phyloP scores from a whole-genome alignment of 2,113 vertebrate genomes.

The Hydropotes inermis region DNA sequence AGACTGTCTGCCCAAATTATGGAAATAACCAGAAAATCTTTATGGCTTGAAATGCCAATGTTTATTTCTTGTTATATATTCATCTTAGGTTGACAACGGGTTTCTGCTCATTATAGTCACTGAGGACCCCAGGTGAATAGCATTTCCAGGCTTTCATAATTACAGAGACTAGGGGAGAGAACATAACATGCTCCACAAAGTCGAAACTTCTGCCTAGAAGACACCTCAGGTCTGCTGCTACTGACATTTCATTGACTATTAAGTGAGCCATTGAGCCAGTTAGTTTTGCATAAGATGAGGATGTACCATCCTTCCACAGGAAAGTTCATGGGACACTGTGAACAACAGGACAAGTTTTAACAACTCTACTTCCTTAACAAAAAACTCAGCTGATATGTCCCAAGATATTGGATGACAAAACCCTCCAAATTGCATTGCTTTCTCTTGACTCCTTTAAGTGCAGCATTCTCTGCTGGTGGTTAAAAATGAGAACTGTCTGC shows the following conservation, averaged over 20 bases:
- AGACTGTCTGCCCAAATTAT: not conserved
- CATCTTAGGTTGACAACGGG: not conserved
- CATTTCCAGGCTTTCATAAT: not conserved
- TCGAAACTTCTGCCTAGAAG: not conserved
- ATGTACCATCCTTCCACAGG: not conserved
- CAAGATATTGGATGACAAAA: constrained; percentile 22
- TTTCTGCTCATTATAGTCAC: not conserved
- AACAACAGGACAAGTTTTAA: not conserved
- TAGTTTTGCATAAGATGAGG: not conserved
- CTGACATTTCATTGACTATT: not conserved
- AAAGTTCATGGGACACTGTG: not conserved
- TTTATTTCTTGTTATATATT: not conserved
- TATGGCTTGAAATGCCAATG: not conserved
- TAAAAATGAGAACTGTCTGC: constrained; percentile 31
- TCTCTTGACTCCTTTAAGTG: not conserved
- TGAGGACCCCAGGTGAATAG: not conserved
- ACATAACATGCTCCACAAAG: not conserved
- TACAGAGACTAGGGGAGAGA: not conserved
- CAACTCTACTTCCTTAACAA: not conserved
- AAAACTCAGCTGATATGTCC: not conserved
- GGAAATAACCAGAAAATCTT: not conserved
- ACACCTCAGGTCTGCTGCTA: not conserved
- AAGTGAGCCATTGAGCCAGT: not conserved
- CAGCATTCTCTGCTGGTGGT: not conserved
- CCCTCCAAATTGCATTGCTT: not conserved